Evolutionary conservation across 2,888 invertebrate species (phyloP).

Genomic region (Cylindroiulus punctatus): DNA sequence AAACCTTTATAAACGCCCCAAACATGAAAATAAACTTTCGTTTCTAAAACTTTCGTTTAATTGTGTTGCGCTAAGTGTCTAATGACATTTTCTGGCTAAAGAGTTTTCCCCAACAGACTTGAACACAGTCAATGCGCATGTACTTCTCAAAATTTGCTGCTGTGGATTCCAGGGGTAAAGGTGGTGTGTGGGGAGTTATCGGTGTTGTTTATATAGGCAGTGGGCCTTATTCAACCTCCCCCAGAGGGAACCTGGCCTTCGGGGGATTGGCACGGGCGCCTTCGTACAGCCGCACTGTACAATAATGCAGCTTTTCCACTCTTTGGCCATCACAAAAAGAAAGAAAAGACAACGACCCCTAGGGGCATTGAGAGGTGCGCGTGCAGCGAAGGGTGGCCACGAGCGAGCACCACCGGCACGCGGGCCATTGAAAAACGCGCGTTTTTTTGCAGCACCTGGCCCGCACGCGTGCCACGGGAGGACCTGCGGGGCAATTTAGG

Average conservation of each 20-base stretch:
- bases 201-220: neutral
- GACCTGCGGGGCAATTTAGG: constrained; percentile 37
- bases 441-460: constrained; percentile 32
- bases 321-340: constrained; percentile 26
- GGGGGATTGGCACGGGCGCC: neutral
- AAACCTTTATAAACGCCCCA: too few species aligned
- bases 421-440: neutral
- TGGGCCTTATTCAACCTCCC: neutral
- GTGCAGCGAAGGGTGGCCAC: constrained; percentile 39
- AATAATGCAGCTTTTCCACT: constrained; percentile 44
- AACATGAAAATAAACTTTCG: too few species aligned
- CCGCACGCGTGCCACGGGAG: constrained; percentile 43
- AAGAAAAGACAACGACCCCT: constrained; percentile 40
- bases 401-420: constrained; percentile 1
- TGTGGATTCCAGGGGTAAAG: neutral
- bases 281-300: constrained; percentile 10
- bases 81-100: too few species aligned
- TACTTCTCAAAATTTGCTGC: too few species aligned
- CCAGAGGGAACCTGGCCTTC: constrained; percentile 14
- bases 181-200: neutral
- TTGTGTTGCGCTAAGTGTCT: too few species aligned
- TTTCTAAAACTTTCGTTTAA: too few species aligned
- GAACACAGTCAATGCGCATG: too few species aligned
- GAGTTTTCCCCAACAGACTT: too few species aligned
- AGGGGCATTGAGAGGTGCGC: constrained; percentile 44